Conservation (phyloP, 2,888 invertebrate genomes). For the Merodon equestris region DNA sequence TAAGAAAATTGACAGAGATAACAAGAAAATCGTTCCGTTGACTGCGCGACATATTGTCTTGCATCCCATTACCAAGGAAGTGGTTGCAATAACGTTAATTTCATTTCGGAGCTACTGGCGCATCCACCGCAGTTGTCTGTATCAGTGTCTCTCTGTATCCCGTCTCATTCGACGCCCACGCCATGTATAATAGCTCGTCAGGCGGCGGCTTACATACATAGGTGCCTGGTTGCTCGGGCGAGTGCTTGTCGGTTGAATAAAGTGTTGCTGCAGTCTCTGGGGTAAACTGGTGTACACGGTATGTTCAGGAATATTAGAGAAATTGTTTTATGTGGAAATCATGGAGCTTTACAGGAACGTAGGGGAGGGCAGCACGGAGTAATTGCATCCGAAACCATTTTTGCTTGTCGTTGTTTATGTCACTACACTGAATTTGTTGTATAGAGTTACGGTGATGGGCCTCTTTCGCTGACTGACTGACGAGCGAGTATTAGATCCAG, state of each 20-base stretch:
- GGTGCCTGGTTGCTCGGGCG: too few species aligned
- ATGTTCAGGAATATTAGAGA: slow-evolving; percentile 14
- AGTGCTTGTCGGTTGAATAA: background rate
- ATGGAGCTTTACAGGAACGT: background rate
- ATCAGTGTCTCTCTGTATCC: too few species aligned
- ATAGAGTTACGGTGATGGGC: background rate
- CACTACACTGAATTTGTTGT: background rate
- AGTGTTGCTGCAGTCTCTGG: background rate
- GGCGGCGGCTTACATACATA: too few species aligned
- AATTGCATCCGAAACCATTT: slow-evolving; percentile 38
- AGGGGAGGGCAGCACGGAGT: background rate
- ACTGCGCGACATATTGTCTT: slow-evolving; percentile 36
- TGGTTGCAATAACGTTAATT: slow-evolving; percentile 47
- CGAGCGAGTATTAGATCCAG: background rate
- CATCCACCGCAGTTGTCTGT: slow-evolving; percentile 4
- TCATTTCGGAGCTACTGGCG: slow-evolving; percentile 11
- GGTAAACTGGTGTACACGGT: background rate
- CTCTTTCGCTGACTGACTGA: too few species aligned
- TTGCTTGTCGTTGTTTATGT: background rate
- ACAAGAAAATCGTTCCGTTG: slow-evolving; percentile 27
- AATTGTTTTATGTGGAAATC: slow-evolving; percentile 52
- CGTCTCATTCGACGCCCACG: too few species aligned
- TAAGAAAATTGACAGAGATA: slow-evolving; percentile 47
- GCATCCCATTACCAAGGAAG: slow-evolving; percentile 43
- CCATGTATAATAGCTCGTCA: too few species aligned